A percentile compares a stretch with the other conserved stretches of the same genome.
Conservation (phyloP, 2,888 invertebrate species). For the Hypselothyrea guttata region DNA sequence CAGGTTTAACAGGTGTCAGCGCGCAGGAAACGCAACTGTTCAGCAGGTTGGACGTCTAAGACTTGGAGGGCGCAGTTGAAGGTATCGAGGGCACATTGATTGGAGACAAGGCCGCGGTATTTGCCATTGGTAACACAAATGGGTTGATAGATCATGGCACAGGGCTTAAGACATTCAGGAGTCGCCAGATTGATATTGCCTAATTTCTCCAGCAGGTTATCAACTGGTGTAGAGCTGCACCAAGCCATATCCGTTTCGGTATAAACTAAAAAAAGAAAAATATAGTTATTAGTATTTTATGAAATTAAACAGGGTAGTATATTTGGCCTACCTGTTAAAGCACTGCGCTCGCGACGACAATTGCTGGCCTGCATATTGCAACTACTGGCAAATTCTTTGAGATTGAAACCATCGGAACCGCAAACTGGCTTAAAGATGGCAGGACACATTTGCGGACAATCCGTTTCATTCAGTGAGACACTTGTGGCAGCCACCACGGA, state of each 20-base stretch:
- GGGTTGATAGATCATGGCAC: constrained; percentile 75
- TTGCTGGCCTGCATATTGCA: constrained; percentile 70
- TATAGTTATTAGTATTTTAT: not conserved
- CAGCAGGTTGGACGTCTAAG: constrained; percentile 32
- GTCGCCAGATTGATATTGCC: constrained; percentile 52
- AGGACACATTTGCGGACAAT: constrained; percentile 72
- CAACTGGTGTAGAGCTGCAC: constrained; percentile 71
- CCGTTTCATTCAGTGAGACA: constrained; percentile 49
- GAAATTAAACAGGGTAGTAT: not conserved
- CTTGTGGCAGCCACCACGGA: constrained; percentile 49
- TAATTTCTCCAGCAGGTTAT: constrained; percentile 53
- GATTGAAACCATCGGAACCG: constrained; percentile 68
- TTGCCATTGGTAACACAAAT: constrained; percentile 78
- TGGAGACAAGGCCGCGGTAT: constrained; percentile 70
- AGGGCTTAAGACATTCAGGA: constrained; percentile 65
- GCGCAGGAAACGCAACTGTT: constrained; percentile 54
- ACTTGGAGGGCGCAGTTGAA: constrained; percentile 70
- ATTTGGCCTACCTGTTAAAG: constrained; percentile 42
- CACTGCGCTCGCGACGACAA: constrained; percentile 65
- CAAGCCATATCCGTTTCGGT: constrained; percentile 67
- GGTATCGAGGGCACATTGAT: constrained; percentile 62
- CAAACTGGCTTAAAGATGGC: constrained; percentile 66
- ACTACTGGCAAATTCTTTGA: constrained; percentile 67
- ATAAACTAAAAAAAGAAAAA: constrained; percentile 51
- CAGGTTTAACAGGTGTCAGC: constrained; percentile 40